Conservation (phyloP, 2,797 vertebrate genomes). For the Emydoidea blandingii region DNA sequence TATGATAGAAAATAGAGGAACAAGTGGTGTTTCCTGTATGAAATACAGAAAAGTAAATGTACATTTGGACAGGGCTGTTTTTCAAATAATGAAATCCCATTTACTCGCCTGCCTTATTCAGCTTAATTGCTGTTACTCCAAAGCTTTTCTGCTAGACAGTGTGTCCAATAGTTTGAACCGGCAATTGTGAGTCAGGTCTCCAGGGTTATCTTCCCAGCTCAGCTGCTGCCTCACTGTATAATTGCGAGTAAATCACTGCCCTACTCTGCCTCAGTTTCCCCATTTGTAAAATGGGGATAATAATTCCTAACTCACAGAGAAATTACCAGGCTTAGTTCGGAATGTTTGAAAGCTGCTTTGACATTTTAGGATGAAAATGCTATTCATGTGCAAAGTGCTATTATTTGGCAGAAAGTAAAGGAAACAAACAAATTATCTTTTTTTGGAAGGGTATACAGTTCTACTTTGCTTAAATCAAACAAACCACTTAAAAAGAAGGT, state of each 20-base stretch:
- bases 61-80: neutral
- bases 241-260: neutral
- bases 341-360: neutral
- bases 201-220: neutral
- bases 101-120: neutral
- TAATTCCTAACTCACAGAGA: neutral
- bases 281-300: neutral
- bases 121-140: neutral
- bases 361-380: neutral
- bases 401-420: neutral
- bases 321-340: neutral
- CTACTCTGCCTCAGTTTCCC: neutral
- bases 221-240: neutral
- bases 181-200: neutral
- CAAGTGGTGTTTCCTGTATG: conserved; percentile 24
- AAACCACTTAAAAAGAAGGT: neutral
- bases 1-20: conserved; percentile 50
- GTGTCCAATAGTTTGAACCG: neutral
- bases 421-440: neutral
- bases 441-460: neutral
- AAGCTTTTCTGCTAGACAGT: neutral
- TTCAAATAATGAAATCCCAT: neutral
- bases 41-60: neutral
- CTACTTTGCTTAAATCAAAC: neutral
- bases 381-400: neutral